A percentile compares a stretch with the other conserved stretches of the same genome.
phyloP scores from a whole-genome alignment of 2,888 invertebrate species.

The Notocelia uddmanniana region DNA sequence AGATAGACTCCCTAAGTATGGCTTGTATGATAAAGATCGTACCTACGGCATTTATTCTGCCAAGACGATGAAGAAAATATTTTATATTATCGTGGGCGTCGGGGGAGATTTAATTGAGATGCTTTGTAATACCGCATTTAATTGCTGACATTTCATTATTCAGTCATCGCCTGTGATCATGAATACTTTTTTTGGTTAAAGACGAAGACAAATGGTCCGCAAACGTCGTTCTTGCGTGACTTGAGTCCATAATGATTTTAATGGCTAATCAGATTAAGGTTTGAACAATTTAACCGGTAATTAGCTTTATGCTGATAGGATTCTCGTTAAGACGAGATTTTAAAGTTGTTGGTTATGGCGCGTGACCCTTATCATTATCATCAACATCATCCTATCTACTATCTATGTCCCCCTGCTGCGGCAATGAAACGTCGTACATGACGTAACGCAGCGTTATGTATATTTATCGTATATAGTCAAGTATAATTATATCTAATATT shows the following conservation, averaged over 20 bases:
- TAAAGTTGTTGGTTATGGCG: too few species aligned
- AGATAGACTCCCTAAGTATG: too few species aligned
- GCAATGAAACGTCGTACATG: too few species aligned
- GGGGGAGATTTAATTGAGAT: neutral
- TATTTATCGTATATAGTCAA: too few species aligned
- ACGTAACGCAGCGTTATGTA: too few species aligned
- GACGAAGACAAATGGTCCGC: neutral
- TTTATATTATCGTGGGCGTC: neutral
- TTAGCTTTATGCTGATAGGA: neutral
- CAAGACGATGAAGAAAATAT: neutral
- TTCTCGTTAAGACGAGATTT: neutral
- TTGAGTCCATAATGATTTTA: neutral
- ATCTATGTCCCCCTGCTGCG: too few species aligned
- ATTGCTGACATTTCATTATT: neutral
- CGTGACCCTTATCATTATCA: too few species aligned
- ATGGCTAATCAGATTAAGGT: neutral
- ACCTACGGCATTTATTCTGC: neutral
- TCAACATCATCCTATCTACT: too few species aligned
- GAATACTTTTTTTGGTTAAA: neutral
- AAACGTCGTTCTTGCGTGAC: slow-evolving; percentile 19
- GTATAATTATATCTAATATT: neutral
- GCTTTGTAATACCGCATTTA: neutral
- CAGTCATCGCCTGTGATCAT: neutral
- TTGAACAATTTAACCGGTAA: neutral
- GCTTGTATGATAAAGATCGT: neutral